Evolutionary conservation across 2,797 vertebrate species (phyloP).

Genomic region (Scleropages formosus): DNA sequence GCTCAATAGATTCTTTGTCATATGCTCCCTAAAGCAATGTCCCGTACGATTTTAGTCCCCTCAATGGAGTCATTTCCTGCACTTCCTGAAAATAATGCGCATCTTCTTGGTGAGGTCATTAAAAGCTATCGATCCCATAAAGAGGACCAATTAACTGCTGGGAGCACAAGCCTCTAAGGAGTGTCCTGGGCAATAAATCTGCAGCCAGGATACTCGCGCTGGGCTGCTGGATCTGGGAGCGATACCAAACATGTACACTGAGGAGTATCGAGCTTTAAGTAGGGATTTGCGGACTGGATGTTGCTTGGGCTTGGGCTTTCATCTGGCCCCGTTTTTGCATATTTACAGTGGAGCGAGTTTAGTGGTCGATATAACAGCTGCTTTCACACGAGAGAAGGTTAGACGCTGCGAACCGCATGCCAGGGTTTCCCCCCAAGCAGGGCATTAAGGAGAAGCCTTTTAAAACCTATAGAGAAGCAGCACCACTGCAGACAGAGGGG

Average conservation of each 20-base stretch:
- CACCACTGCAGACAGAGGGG: not conserved
- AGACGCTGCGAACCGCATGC: not conserved
- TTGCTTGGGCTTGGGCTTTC: no score
- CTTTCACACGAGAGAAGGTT: not conserved
- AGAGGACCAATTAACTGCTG: not conserved
- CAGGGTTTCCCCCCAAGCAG: not conserved
- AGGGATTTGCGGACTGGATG: no score
- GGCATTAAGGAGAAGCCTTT: not conserved
- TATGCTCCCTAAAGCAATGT: not conserved
- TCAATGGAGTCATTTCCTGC: constrained; percentile 3
- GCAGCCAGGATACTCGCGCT: not conserved
- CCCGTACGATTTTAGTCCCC: not conserved
- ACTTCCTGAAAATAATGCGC: constrained; percentile 2
- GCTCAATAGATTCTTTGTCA: not conserved
- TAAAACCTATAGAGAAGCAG: constrained; percentile 3
- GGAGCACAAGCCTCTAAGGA: not conserved
- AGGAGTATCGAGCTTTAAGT: no score
- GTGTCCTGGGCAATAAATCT: constrained; percentile 4
- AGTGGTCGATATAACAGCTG: not conserved
- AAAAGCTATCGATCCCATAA: constrained; percentile 21
- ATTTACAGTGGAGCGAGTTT: not conserved
- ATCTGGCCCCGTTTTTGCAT: not conserved
- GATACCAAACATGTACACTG: not conserved
- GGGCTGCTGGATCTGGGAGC: not conserved
- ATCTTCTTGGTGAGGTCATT: constrained; percentile 10